These are phyloP conservation scores for Heliconius congener DNA, from an alignment of 1,140 invertebrate species.

Conservation along the genomic window DNA sequence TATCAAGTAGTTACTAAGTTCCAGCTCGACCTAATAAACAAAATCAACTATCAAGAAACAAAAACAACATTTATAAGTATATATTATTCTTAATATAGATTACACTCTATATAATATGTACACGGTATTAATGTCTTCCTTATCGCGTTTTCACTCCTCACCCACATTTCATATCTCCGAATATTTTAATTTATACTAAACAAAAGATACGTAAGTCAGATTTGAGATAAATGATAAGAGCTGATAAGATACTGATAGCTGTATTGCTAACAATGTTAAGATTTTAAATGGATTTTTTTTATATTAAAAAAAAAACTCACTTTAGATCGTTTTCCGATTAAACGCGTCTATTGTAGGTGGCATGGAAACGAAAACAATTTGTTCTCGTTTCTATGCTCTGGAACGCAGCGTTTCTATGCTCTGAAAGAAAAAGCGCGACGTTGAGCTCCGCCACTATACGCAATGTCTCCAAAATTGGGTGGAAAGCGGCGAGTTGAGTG, in stretches of 20 bases:
- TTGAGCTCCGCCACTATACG: not conserved
- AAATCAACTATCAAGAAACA: not conserved
- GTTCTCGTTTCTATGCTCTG: not conserved
- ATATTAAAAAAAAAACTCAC: too few species aligned
- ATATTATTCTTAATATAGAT: not conserved
- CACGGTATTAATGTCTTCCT: slow-evolving; percentile 1
- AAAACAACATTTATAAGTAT: not conserved
- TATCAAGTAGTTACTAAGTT: too few species aligned
- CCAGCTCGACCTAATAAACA: too few species aligned
- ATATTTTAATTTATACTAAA: slow-evolving; percentile 28
- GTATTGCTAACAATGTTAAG: not conserved
- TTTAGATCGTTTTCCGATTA: too few species aligned
- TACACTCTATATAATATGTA: not conserved
- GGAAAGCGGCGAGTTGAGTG: not conserved
- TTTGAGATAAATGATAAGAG: slow-evolving; percentile 18
- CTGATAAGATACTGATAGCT: slow-evolving; percentile 15
- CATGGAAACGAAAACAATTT: too few species aligned
- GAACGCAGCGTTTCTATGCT: not conserved
- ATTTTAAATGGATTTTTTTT: not conserved
- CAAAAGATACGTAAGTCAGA: slow-evolving; percentile 12
- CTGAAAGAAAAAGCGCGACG: not conserved
- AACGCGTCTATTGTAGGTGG: too few species aligned
- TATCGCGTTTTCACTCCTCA: slow-evolving; percentile 24
- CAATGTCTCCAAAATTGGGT: not conserved
- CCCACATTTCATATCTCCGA: slow-evolving; percentile 24